Base-by-base conservation (phyloP, 2,888 invertebrate species). In the Vannuccia rotundouncinata region DNA sequence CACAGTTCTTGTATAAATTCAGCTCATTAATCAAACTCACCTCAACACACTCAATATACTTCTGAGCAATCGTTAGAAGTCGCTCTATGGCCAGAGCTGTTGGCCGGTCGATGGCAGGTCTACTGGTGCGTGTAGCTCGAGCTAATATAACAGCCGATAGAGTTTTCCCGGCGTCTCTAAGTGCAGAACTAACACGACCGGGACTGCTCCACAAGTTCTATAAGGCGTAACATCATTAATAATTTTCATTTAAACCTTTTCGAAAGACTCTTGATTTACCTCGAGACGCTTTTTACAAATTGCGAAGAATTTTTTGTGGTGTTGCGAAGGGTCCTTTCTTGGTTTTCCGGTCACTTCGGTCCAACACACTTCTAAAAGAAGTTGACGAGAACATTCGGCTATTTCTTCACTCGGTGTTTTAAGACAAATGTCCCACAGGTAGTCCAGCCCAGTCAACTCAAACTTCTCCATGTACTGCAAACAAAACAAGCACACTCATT, bases 391-490 rank as follows among this genome's bases (percentile, higher is more conserved):
- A 5, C 45, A 17, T 17, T 87, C 86, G 17, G 89, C 89, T 31
- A 90, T 87, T 10, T 84, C 84, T 76, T 87, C 87, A 80, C 88
- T 86, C n/a, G 85, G 85, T 1, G 87, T 86, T 81, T 88, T 87
- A 17, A 89, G 85, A 81, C 87, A 87, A 17, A 89, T 84, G 82
- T 88, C 87, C 90, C 90, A 90, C 30, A 90, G 84, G 82, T 87
- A 89, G 80, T 89, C 89, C 79, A 89, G 82, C 1, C 89, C 89
- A 79, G 87, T 83, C 29, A 89, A 84, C 29, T 89, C 89, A 25
- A 85, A 80, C 81, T 88, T 88, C 82, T 89, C 89, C 30, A 89
- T 88, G 81, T 85, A 83, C 88, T 87, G 82, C 0, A n/a, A n/a
- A n/a, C n/a, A n/a, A n/a, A n/a, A n/a, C n/a, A n/a, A n/a, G n/a